Base-by-base conservation (phyloP, 2,888 invertebrate genomes). In the Caenorhabditis uteleia region DNA sequence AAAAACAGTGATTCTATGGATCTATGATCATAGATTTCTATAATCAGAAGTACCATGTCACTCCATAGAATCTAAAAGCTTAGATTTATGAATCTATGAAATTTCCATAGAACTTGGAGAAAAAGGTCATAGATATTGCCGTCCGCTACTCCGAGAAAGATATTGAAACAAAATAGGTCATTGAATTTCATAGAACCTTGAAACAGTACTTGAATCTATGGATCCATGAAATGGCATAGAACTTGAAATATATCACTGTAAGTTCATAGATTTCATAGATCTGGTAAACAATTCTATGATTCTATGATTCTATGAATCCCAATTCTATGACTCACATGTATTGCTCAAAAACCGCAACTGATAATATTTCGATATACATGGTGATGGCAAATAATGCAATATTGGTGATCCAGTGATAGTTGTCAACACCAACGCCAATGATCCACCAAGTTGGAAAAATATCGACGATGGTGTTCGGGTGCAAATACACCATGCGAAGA, bases 381-480 rank as follows among this genome's bases (percentile, higher is more conserved):
- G 74, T 1, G 71, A 74, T 2, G 74, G 74, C 21, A 75, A 65
- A 53, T 75, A 74, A 38, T 75, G 75, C 25, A 75, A 61, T 36
- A 75, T 74, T 14, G 66, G 66, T 6, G 70, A 59, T 1, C 67
- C 58, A 6, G 75, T 67, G 3, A 68, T 26, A 3, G 67, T 43
- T 10, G 65, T 64, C 8, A 69, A 48, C 6, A 70, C 27, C 8
- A 75, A 51, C 10, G 75, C 64, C 23, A 67, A 27, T 8, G 65
- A 67, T 25, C 62, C 53, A 14, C 75, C 72, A 21, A 59, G 26
- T 50, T 66, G 68, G 42, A 62, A 71, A 43, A 66, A 66, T 8
- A 71, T 43, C 14, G 68, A 34, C 10, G 58, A 58, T 3, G 71
- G 71, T 3, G 49, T 59, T 2, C 55, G 55, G 2, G 66, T 47